Percentiles rank a stretch among this genome's conserved stretches.
Evolutionary conservation across 2,113 vertebrate species (phyloP).

Genomic region (Aptenodytes patagonicus): DNA sequence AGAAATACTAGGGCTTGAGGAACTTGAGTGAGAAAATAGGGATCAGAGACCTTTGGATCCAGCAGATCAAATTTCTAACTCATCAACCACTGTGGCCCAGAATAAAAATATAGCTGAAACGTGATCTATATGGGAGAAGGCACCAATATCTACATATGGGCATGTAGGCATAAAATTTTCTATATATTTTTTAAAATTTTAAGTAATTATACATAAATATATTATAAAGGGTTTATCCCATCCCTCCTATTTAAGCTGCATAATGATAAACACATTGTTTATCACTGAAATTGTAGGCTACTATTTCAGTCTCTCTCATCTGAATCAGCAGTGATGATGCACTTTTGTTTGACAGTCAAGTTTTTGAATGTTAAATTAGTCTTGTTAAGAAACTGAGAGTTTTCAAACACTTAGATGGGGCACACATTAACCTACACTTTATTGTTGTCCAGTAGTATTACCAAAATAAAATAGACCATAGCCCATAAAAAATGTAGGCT

Average conservation of each 20-base stretch:
- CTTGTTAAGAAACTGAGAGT: neutral
- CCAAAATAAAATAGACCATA: neutral
- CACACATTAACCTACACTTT: neutral
- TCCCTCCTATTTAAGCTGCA: neutral
- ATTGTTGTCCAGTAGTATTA: neutral
- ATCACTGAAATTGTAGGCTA: neutral
- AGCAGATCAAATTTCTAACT: neutral
- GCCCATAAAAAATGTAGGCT: neutral
- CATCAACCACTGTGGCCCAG: neutral
- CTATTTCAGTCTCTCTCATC: neutral
- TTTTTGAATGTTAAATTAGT: neutral
- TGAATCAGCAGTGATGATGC: neutral
- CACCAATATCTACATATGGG: neutral
- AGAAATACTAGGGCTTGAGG: neutral
- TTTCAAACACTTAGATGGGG: neutral
- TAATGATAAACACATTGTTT: neutral
- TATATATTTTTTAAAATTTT: neutral
- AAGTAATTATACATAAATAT: neutral
- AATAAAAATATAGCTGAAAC: neutral
- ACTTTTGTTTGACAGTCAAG: neutral
- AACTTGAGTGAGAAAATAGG: neutral
- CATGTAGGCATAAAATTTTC: neutral
- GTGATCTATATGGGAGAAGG: neutral
- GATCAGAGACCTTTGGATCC: neutral
- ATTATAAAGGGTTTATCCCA: neutral